Evolutionary conservation across 2,797 vertebrate genomes (phyloP).

Genomic region (Mus caroli): DNA sequence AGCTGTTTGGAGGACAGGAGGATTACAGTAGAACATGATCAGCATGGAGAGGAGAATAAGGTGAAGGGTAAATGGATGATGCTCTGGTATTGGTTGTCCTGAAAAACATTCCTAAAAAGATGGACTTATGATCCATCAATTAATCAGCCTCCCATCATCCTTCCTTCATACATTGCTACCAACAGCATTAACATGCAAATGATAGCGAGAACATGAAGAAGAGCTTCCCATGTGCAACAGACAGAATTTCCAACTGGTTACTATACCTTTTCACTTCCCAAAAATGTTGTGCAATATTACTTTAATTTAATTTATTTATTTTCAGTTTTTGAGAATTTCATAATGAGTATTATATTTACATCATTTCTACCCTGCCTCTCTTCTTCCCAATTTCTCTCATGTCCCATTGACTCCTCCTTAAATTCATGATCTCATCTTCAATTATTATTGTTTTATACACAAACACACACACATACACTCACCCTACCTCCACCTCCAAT

Average conservation of each 20-base stretch:
- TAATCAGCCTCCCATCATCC: not conserved
- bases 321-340: not conserved
- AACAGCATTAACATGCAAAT: conserved; percentile 59
- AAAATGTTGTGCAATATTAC: conserved; percentile 22
- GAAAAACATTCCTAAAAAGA: not conserved
- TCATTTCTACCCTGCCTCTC: no score
- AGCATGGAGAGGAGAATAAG: not conserved
- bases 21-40: not conserved
- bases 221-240: conserved; percentile 35
- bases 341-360: not conserved
- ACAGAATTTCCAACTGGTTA: conserved; percentile 68
- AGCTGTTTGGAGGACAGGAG: not conserved
- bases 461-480: not conserved
- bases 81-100: not conserved
- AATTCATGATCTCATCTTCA: not conserved
- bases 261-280: conserved; percentile 16
- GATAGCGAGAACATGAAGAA: conserved; percentile 56
- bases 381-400: not conserved
- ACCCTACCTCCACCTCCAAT: not conserved
- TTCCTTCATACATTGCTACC: not conserved
- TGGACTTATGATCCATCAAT: not conserved
- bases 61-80: not conserved
- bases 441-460: not conserved
- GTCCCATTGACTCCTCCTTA: not conserved
- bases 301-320: not conserved